Conservation (phyloP, 2,797 vertebrate genomes). For the Catostomus latipinnis region DNA sequence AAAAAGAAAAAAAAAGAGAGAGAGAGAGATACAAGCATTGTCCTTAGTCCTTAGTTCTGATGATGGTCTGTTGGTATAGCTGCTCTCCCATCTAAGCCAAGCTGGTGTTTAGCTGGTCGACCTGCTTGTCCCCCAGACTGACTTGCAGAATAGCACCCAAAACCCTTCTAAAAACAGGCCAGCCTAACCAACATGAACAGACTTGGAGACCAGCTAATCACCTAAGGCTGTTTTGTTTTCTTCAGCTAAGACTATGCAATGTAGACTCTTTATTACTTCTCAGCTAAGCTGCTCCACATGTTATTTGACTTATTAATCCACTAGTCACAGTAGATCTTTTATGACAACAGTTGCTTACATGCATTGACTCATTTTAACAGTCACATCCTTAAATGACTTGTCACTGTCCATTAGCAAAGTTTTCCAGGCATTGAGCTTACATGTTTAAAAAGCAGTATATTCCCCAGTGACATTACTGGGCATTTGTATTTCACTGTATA, state of each 20-base stretch:
- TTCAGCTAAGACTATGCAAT: too few species aligned
- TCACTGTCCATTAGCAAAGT: conserved; percentile 2
- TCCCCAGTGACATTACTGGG: neutral
- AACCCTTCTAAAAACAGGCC: too few species aligned
- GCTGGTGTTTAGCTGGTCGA: too few species aligned
- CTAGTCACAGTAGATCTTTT: neutral
- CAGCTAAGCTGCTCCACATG: neutral
- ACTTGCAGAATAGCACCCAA: too few species aligned
- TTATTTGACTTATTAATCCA: neutral
- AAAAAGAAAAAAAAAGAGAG: neutral
- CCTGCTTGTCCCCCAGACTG: too few species aligned
- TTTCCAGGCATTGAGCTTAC: neutral
- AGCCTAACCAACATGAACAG: too few species aligned
- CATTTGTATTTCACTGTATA: neutral
- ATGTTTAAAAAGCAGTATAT: neutral
- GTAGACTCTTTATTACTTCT: neutral
- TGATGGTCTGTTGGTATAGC: too few species aligned
- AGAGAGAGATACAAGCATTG: too few species aligned
- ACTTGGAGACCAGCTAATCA: too few species aligned
- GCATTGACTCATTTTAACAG: neutral
- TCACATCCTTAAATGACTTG: neutral
- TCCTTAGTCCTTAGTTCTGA: too few species aligned
- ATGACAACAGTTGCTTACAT: conserved; percentile 1
- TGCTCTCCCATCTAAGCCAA: too few species aligned
- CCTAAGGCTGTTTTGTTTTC: too few species aligned